Base-by-base conservation (phyloP, 1,140 invertebrate genomes). In the Lethrus apterus region DNA sequence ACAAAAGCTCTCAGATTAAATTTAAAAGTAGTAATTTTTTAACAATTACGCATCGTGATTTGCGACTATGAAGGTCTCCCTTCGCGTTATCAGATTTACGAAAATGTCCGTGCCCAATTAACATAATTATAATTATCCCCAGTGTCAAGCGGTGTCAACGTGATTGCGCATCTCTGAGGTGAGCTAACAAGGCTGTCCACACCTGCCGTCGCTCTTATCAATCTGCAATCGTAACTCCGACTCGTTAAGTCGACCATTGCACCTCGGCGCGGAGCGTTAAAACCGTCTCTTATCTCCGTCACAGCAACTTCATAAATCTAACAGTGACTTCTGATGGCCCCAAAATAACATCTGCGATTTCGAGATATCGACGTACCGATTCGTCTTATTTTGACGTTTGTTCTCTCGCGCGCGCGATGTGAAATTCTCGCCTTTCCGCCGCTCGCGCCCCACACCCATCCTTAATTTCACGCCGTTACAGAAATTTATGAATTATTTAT, bases 101-200 rank as follows among this genome's bases (percentile, higher is more conserved):
- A 38, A 38, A 38, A 38, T 14, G 35, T 21, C 35, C 35, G 24
- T 38, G 20, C 35, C 35, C 35, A 38, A 38, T 38, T 38, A 38
- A 38, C 35, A 38, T 38, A 38, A 38, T 38, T 38, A 38, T 38
- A 38, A 38, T 38, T 38, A 38, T 38, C 35, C 35, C 24, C 24
- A 38, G 35, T 38, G 35, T 38, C 35, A 38, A 38, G 24, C 35
- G 35, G 24, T 38, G 35, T 38, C 35, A 38, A 38, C 35, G 20
- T 15, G 35, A 38, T 38, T 38, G 18, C 24, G 35, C 35, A 38
- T 38, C 35, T 38, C 30, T 21, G 26, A 34, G 34, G 44, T 46
- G 24, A 46, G 44, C 50, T 48, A 52, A 48, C 50, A 48, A 52
- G 50, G 38, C 42, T 52, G 50, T 52, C 46, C 50, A 52, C 50